phyloP scores from a whole-genome alignment of 1,140 invertebrate genomes.

The Leptonema lineaticorne region DNA sequence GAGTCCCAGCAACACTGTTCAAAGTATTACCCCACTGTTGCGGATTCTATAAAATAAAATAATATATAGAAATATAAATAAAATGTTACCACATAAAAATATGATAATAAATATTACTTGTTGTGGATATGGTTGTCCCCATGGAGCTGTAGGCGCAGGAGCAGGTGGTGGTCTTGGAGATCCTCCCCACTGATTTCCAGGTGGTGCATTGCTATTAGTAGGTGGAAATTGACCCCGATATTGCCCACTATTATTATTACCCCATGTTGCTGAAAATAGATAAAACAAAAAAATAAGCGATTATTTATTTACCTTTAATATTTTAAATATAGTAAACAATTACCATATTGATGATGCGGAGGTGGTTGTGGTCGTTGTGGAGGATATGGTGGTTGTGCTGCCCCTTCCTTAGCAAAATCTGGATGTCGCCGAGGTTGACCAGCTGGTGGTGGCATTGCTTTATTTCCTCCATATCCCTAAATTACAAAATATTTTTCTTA shows the following conservation, averaged over 20 bases:
- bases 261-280: conserved; percentile 33
- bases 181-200: conserved; percentile 21
- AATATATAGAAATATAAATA: neutral
- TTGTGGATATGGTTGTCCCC: conserved; percentile 42
- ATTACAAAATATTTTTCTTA: neutral
- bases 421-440: conserved; percentile 77
- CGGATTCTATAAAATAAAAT: conserved; percentile 26
- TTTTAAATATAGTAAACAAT: conserved; percentile 8
- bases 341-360: conserved; percentile 45
- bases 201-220: conserved; percentile 4
- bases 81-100: neutral
- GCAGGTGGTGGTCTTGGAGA: conserved; percentile 43
- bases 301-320: neutral
- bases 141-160: conserved; percentile 48
- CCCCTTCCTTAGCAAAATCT: conserved; percentile 81
- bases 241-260: conserved; percentile 37
- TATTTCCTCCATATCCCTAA: conserved; percentile 51
- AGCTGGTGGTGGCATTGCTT: conserved; percentile 66
- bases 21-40: conserved; percentile 25
- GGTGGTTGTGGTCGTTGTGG: conserved; percentile 43
- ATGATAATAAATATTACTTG: conserved; percentile 20
- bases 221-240: conserved; percentile 37
- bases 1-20: neutral
- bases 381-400: conserved; percentile 55
- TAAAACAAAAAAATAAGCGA: neutral